Evolutionary conservation across 2,113 vertebrate species (phyloP), one percentile per base, ranked within the genome.

Genomic region (Oxygymnocypris stewartii): DNA sequence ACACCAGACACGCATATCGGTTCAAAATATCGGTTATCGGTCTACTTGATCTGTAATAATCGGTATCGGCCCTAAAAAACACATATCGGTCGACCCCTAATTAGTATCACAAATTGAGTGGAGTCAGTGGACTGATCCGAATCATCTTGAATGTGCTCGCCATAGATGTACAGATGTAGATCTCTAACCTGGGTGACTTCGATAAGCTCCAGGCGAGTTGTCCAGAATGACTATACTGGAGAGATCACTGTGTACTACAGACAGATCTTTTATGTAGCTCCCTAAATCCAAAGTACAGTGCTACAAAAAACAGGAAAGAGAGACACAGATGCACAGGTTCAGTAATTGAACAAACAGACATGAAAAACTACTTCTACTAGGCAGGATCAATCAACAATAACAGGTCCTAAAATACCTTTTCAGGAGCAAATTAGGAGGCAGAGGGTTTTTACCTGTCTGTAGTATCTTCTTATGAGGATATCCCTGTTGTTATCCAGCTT

Each of bases 231-330:
- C 96, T 90, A 98, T 96, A 94, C 97, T 98, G 89, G 97, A 97
- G 85, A 98, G 95, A 93, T 98, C 97, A 67, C 93, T 95, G 76
- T 98, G 97, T 86, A 98, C 97, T 86, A 98, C 97, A 76, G 96
- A 96, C 84, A 98, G 95, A 89, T 98, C 97, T 94, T 98, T 98
- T 93, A 98, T 97, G 95, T 98, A 98, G 94, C 97, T 97, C 93
- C 97, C 97, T 95, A 98, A 92, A 94, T 98, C 97, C 95, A 98
- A 94, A 87, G 97, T 98, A 93, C 97, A 98, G 92, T 98, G 97
- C 97, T 98, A 93, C 37, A 49, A 67, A 84, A 84, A 87, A 63
- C 67, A 59, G 79, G 8, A 13, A 78, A 44, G 65, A 76, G 6
- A 76, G 31, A 61, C 16, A 20, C 14, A 73, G 4, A 25, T 12